Evolutionary conservation across 2,797 vertebrate species (phyloP).

Genomic region (Diglossa cyanea): DNA sequence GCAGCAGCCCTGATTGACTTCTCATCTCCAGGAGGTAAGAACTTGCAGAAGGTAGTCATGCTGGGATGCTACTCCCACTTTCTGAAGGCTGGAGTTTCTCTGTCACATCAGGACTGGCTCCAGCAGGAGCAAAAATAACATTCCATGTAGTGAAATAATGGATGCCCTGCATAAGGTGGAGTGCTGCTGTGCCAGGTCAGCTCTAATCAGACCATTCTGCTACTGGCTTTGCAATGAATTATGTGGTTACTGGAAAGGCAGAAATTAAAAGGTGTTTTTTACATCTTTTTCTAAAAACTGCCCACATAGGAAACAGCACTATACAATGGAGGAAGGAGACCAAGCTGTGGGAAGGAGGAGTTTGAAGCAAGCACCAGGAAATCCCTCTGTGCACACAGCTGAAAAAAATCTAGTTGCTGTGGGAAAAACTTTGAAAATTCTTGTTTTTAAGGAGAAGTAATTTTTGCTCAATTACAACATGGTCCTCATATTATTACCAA

Average conservation of each 20-base stretch:
- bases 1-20: background rate
- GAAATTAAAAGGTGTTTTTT: background rate
- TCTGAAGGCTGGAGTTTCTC: background rate
- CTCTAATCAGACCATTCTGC: background rate
- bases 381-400: fast-evolving
- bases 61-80: background rate
- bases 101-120: background rate
- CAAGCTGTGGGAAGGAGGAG: background rate
- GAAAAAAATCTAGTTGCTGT: background rate
- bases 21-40: background rate
- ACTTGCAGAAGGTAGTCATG: background rate
- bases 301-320: background rate
- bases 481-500: background rate
- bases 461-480: background rate
- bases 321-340: background rate
- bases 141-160: background rate
- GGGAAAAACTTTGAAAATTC: background rate
- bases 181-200: background rate
- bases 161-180: background rate
- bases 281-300: background rate
- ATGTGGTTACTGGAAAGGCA: background rate
- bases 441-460: background rate
- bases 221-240: background rate
- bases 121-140: background rate
- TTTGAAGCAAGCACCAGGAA: background rate